Evolutionary conservation across 2,888 invertebrate species (phyloP), one percentile per base, ranked within the genome.

Genomic region (Eupithecia abbreviata): DNA sequence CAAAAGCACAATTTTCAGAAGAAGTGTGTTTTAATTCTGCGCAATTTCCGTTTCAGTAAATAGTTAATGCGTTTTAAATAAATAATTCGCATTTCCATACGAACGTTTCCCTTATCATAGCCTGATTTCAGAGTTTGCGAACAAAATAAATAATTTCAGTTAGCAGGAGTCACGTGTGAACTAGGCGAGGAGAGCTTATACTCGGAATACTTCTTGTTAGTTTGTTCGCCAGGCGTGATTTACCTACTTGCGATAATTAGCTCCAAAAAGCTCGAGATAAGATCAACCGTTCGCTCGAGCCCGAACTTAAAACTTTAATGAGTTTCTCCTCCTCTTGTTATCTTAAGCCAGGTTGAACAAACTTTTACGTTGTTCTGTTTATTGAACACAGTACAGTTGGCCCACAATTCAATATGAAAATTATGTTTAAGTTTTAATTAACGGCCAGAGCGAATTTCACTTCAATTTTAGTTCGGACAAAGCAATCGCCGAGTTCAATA

Each of bases 261-360:
- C 84, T 84, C 79, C 80, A 84, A 85, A 85, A 87, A 82, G 84
- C 85, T 80, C 76, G 83, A 85, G 88, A 81, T 89, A 90, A 89
- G 88, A 91, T 90, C 90, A 90, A 89, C 89, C 85, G 84, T 86
- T 84, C 80, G 83, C 85, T 82, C 84, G 84, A 80, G 83, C 84
- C 80, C 84, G 86, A 91, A 89, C 91, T 91, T 92, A 92, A 93
- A 93, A 93, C 90, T 93, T 94, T 90, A 93, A 94, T 92, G 92
- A 93, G 91, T 93, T 93, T 92, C 84, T 86, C 88, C 89, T 89
- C 90, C 85, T 89, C 89, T 91, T 92, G 92, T 92, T 93, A 92
- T 92, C 91, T 90, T 89, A 88, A 89, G 85, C 86, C 86, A 88
- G 88, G 87, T 91, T 89, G 84, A 86, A 83, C 85, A 83, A 90